These are phyloP conservation scores for Cephus runcator DNA, from an alignment of 2,888 invertebrate species.

Conservation along the genomic window DNA sequence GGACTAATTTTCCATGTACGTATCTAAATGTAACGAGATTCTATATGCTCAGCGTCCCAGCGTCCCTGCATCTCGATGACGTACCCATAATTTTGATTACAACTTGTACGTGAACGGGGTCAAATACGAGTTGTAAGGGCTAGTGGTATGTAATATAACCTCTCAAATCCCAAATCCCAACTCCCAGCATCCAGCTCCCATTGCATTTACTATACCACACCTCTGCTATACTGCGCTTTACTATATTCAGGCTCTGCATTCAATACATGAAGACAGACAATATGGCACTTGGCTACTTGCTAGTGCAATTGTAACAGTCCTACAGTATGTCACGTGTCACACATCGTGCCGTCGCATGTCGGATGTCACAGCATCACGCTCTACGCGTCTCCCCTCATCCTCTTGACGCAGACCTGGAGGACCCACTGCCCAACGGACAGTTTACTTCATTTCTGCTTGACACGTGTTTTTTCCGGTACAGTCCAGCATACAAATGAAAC, in stretches of 20 bases:
- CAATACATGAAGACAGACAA: not conserved
- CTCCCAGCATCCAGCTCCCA: not conserved
- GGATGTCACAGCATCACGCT: not conserved
- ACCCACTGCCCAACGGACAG: not conserved
- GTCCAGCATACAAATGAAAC: not conserved
- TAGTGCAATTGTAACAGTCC: not conserved
- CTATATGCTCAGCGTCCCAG: not conserved
- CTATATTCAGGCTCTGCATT: not conserved
- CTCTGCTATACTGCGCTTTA: not conserved
- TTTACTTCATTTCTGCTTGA: not conserved
- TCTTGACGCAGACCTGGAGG: not conserved
- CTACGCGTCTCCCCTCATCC: not conserved
- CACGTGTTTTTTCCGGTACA: not conserved
- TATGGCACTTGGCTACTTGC: not conserved
- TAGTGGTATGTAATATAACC: constrained; percentile 44
- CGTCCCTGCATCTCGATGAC: constrained; percentile 39
- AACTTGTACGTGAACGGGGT: constrained; percentile 37
- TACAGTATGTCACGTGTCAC: not conserved
- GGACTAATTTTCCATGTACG: not conserved
- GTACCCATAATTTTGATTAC: constrained; percentile 44
- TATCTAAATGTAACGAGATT: not conserved
- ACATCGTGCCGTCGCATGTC: not conserved
- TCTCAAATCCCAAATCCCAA: constrained; percentile 36
- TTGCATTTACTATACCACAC: not conserved
- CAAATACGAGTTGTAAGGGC: constrained; percentile 19